Base-by-base conservation (phyloP, 1,140 invertebrate genomes). In the Probaryconus sp. region DNA sequence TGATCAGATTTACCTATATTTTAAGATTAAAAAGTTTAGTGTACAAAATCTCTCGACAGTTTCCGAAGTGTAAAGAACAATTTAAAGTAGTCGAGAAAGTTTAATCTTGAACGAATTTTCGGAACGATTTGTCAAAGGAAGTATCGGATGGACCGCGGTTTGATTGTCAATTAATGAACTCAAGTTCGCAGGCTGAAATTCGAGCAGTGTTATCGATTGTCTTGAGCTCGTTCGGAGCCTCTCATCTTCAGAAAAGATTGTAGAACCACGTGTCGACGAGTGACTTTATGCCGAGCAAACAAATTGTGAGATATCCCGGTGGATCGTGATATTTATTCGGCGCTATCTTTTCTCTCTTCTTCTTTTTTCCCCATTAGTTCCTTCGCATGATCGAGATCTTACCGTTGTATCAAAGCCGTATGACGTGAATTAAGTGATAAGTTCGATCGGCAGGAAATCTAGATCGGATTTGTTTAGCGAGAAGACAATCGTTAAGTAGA, bases 221-320 rank as follows among this genome's bases (percentile, higher is more conserved):
- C 18, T 6, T 13, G 4, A 45, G 28, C 16, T 0, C 0, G n/a
- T n/a, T 48, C 47, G 47, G 38, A 30, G 28, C 72, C 76, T 85
- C 82, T 85, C 83, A 84, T 86, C 83, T 83, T 81, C 61, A 65
- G 76, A 67, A 67, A 80, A 85, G 83, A 85, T 84, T 85, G 83
- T 79, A 81, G 81, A 85, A 81, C 81, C n/a, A n/a, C 83, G 80
- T 81, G 84, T 82, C 83, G 83, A 86, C 79, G 84, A 85, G 85
- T 86, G 83, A 83, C 82, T n/a, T n/a, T 81, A 79, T 84, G 84
- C 82, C 82, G 65, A 79, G 83, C 81, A 86, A 86, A 87, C 85
- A 87, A 87, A 87, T 87, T 87, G 84, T 85, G 48, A 82, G 82
- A 84, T 85, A 84, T 78, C 73, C 80, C 73, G 65, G 70, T 55